Evolutionary conservation across 2,888 invertebrate genomes (phyloP), one percentile per base, ranked within the genome.

Genomic region (Formica aserva): DNA sequence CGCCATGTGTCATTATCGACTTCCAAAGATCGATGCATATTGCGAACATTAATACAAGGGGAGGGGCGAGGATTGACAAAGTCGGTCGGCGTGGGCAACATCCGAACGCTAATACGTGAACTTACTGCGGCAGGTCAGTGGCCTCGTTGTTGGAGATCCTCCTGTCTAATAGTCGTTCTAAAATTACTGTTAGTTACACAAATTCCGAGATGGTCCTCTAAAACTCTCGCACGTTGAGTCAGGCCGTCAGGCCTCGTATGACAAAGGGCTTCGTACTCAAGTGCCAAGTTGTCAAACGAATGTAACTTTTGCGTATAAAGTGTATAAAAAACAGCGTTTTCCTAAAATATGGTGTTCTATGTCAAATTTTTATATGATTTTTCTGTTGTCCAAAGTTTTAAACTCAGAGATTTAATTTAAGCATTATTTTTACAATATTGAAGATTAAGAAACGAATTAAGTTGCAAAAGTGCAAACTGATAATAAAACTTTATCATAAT

Each of bases 61-160:
- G 63, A 41, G 26, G 38, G 41, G 22, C n/a, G 74, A 57, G n/a
- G 41, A 38, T 74, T n/a, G 38, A 29, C 55, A 11, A 75, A 63
- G 52, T 74, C 41, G 45, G 60, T 38, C 48, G 26, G 4, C 60
- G 22, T 69, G 57, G 60, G 35, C 80, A 48, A 18, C 32, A 32
- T 88, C 80, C 81, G 74, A 84, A 74, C 83, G 72, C 76, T 86
- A 83, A 87, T 48, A 77, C 62, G 71, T 76, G 82, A 89, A 89
- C 86, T 83, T 86, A 74, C 69, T 78, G 84, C 75, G 77, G 67
- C 87, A 75, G 86, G 87, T 85, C 89, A 85, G 81, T 75, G 89
- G 81, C 87, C 89, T 69, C 87, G 84, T 84, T 77, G 38, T 65
- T 63, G 62, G 77, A 29, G 72, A 84, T 85, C 88, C 82, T 84